Evolutionary conservation across 1,140 invertebrate genomes (phyloP).

Genomic region (Heliothis virescens): DNA sequence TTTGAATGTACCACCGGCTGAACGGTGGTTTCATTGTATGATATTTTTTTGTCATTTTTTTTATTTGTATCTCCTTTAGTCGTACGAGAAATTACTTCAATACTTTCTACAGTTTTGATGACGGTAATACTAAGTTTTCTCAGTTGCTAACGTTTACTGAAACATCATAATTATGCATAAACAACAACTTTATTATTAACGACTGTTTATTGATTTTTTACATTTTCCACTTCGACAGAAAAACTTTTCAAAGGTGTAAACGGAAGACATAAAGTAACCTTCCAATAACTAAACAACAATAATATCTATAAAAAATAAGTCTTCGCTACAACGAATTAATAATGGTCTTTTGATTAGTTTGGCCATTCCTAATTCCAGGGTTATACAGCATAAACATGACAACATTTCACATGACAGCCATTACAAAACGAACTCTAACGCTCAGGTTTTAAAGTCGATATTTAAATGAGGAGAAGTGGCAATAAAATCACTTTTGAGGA

Average conservation of each 20-base stretch:
- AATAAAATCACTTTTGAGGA: conserved; percentile 77
- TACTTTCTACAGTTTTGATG: no score
- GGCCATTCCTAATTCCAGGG: conserved; percentile 72
- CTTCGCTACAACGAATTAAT: conserved; percentile 62
- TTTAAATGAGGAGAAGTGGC: conserved; percentile 58
- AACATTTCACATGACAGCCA: conserved; percentile 55
- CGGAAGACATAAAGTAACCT: background rate
- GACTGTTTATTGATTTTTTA: background rate
- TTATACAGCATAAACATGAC: conserved; percentile 76
- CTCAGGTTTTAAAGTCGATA: conserved; percentile 58
- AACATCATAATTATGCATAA: no score
- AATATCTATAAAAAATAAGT: conserved; percentile 30
- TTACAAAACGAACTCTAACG: conserved; percentile 62
- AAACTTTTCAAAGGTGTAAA: conserved; percentile 18
- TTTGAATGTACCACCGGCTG: no score
- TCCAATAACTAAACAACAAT: conserved; percentile 18
- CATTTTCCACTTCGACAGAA: conserved; percentile 5
- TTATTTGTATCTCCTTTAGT: no score
- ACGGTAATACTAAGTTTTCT: no score
- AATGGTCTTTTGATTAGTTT: conserved; percentile 76
- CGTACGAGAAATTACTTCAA: no score
- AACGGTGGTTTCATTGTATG: no score
- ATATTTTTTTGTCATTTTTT: no score
- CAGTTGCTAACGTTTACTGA: no score
- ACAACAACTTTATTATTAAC: no score